These are phyloP conservation scores for Meghimatium bilineatum DNA, from an alignment of 2,888 invertebrate species.

Conservation along the genomic window DNA sequence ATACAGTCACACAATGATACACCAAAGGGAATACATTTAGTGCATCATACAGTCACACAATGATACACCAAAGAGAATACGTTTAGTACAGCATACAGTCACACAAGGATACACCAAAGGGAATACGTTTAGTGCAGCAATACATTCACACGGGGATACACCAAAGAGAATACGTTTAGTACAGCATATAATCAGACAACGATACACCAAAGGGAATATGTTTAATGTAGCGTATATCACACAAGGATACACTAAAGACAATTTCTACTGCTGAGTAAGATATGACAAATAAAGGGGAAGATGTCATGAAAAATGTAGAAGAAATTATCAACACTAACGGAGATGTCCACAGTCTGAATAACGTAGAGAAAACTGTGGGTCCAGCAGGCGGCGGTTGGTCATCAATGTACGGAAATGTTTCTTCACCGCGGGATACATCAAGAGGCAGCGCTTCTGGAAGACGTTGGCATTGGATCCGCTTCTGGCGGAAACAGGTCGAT, in stretches of 20 bases:
- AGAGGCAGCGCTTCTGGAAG: background rate
- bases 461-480: constrained; percentile 37
- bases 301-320: constrained; percentile 12
- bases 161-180: constrained; percentile 25
- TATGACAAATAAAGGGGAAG: background rate
- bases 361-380: background rate
- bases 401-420: background rate
- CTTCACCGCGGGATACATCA: background rate
- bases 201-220: constrained; percentile 17
- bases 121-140: no score
- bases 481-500: constrained; percentile 31
- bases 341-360: constrained; percentile 3
- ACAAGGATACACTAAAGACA: background rate
- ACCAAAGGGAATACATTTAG: background rate
- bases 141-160: no score
- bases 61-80: background rate
- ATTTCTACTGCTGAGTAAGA: constrained; percentile 14
- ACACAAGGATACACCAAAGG: background rate
- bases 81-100: no score
- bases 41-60: background rate
- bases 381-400: background rate
- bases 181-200: no score
- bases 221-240: no score
- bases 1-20: background rate
- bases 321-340: constrained; percentile 30